Base-by-base conservation (phyloP, 2,888 invertebrate genomes). In the Piscicola geometra region DNA sequence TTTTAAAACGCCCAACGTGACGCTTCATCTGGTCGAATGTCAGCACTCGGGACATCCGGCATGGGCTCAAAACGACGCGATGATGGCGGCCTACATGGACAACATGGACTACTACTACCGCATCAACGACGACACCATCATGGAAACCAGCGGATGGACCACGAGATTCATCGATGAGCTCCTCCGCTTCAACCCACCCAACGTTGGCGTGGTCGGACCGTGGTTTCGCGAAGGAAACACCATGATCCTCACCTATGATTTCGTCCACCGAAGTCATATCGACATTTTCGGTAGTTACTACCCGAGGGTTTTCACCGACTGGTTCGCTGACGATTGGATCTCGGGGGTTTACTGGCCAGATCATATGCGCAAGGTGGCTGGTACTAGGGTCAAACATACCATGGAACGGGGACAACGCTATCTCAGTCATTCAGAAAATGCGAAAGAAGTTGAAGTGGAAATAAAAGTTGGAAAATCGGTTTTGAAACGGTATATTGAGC, bases 311-410 rank as follows among this genome's bases (percentile, higher is more conserved):
- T 80, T 80, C 77, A 80, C 80, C 35, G 80, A 80, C 66, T 3
- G 86, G 76, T 82, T 92, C 92, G 9, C 88, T 89, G 84, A 97
- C 97, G n/a, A 87, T 85, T 9, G 89, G 88, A 0, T 89, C 89
- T 84, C 97, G 95, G 35, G 71, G 25, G 78, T 78, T 21, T 78
- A 78, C 71, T 73, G 82, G 81, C 79, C 84, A 81, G 41, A 82
- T 76, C 41, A 79, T 21, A 73, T 68, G 9, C 75, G 76, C 15
- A 78, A 80, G 67, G 78, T 79, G 18, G 71, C 78, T 5, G 78
- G 79, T 21, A 77, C 77, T 2, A 60, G 77, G 30, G 79, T 80
- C 28, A 80, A 77, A 50, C 80, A 80, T 69, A 80, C 80, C 3
- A 80, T 80, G 80, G 80, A 80, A 71, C 69, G 77, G 71, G 80